Conservation (phyloP, 2,888 invertebrate genomes). For the Dryadula phaetusa region DNA sequence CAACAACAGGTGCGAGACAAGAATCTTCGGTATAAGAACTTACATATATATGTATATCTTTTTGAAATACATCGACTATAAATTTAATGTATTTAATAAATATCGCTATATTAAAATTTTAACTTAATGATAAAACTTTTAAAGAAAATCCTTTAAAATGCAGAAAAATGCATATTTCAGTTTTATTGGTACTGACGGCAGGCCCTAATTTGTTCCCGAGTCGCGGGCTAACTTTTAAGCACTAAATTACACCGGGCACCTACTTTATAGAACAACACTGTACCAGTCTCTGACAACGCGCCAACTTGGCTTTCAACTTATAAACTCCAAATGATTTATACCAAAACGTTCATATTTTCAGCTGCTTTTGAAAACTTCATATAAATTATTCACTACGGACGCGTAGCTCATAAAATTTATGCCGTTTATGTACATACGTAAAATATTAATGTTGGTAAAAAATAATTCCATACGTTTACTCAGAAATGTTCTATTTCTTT, state of each 20-base stretch:
- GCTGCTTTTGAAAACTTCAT: not conserved
- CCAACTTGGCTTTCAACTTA: constrained; percentile 51
- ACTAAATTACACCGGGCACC: constrained; percentile 71
- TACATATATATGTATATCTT: not conserved
- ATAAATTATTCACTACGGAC: not conserved
- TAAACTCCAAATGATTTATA: constrained; percentile 30
- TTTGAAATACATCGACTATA: not conserved
- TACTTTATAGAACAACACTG: constrained; percentile 61
- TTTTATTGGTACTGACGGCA: constrained; percentile 19
- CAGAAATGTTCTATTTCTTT: constrained; percentile 16
- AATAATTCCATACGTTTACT: constrained; percentile 1
- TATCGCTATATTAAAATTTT: not conserved
- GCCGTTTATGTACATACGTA: not conserved
- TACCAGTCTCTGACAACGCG: constrained; percentile 57
- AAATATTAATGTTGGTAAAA: not conserved
- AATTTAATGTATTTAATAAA: not conserved
- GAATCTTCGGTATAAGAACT: not conserved
- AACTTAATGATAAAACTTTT: constrained; percentile 12
- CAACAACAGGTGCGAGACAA: not conserved
- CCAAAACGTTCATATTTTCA: constrained; percentile 18
- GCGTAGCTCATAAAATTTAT: not conserved
- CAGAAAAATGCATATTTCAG: constrained; percentile 26
- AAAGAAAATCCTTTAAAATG: constrained; percentile 11
- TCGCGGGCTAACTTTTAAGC: constrained; percentile 65
- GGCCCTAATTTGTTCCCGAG: constrained; percentile 55